Conservation (phyloP, 2,113 vertebrate species). For the Pseudopodoces humilis region DNA sequence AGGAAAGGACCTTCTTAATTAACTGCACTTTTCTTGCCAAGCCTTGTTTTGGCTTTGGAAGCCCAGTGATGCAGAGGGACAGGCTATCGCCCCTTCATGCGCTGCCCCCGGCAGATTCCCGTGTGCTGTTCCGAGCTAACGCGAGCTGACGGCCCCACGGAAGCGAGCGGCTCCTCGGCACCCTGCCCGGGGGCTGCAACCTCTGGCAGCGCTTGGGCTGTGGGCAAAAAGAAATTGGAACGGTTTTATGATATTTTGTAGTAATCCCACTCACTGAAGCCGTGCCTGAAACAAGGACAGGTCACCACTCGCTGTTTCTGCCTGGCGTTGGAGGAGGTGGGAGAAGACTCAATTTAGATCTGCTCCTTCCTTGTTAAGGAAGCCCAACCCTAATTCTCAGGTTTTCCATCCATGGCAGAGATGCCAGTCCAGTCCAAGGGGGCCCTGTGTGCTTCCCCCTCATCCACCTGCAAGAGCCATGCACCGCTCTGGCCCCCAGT, state of each 20-base stretch:
- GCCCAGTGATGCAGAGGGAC: neutral
- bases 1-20: neutral
- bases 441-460: neutral
- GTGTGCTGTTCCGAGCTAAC: neutral
- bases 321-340: neutral
- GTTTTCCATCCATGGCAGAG: neutral
- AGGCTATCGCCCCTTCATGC: accelerated
- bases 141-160: neutral
- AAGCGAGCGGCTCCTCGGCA: neutral
- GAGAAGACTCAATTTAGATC: neutral
- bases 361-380: neutral
- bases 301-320: accelerated
- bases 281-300: neutral
- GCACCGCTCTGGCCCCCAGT: accelerated
- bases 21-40: accelerated
- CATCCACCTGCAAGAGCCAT: neutral
- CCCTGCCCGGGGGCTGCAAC: neutral
- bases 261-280: neutral
- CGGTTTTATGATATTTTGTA: neutral
- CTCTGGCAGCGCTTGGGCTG: accelerated
- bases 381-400: neutral
- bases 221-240: neutral
- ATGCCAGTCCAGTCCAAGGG: neutral
- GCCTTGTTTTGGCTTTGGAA: neutral
- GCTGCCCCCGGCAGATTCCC: neutral